Evolutionary conservation across 1,140 invertebrate species (phyloP).

Genomic region (Cryptotermes secundus): DNA sequence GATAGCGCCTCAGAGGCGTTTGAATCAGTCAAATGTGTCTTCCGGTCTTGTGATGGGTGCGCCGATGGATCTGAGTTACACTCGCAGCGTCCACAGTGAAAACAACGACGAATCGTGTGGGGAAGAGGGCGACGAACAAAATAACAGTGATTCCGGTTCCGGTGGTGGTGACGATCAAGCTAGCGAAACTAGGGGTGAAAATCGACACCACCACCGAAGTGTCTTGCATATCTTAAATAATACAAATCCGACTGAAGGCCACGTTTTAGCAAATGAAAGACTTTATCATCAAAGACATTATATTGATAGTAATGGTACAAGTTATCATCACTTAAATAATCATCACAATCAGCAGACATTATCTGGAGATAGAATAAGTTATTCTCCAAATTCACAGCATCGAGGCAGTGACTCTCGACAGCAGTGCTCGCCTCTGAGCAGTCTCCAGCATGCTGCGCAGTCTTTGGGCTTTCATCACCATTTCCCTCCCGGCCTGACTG

Average conservation of each 20-base stretch:
- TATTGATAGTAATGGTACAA: neutral
- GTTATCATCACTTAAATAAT: slow-evolving; percentile 4
- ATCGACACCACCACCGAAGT: neutral
- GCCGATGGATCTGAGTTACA: slow-evolving; percentile 36
- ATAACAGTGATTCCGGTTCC: neutral
- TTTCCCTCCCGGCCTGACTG: slow-evolving; percentile 20
- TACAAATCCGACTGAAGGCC: neutral
- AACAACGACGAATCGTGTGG: slow-evolving; percentile 22
- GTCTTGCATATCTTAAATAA: neutral
- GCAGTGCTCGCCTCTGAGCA: neutral
- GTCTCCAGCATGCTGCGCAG: neutral
- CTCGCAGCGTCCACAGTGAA: neutral
- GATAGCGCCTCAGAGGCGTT: slow-evolving; percentile 21
- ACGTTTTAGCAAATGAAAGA: neutral
- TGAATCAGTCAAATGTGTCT: slow-evolving; percentile 11
- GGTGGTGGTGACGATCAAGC: neutral
- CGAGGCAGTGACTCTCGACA: neutral
- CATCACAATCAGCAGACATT: neutral
- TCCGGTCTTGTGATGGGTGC: slow-evolving; percentile 32
- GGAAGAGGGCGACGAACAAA: slow-evolving; percentile 2
- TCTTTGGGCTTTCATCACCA: neutral
- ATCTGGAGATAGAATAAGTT: neutral
- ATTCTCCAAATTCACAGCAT: neutral
- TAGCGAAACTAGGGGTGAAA: neutral
- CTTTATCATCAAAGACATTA: slow-evolving; percentile 2